These are phyloP conservation scores for Spondyliosoma cantharus DNA, from an alignment of 2,797 vertebrate species.

Conservation along the genomic window DNA sequence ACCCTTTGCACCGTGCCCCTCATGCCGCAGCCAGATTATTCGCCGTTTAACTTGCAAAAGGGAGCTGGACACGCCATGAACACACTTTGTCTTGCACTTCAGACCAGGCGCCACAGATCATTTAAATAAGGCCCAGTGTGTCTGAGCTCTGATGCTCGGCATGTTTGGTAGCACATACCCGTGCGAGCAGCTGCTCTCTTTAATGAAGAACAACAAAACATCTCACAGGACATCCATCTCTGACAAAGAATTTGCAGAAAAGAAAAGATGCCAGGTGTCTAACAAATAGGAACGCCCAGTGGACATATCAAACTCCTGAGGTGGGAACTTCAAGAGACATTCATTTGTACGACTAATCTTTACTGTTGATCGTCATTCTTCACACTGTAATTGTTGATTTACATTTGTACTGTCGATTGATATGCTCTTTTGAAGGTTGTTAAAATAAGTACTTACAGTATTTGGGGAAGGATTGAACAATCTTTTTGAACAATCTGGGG, in stretches of 20 bases:
- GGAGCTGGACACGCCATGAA: too few species aligned
- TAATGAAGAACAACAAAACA: slow-evolving; percentile 3
- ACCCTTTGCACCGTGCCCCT: too few species aligned
- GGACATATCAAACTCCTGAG: neutral
- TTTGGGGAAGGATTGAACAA: too few species aligned
- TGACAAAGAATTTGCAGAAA: neutral
- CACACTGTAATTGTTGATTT: neutral
- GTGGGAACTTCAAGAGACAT: neutral
- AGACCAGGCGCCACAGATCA: too few species aligned
- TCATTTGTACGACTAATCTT: neutral
- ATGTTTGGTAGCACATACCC: neutral
- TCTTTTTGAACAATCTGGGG: too few species aligned
- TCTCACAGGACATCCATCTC: neutral
- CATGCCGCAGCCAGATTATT: too few species aligned
- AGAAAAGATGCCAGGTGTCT: neutral
- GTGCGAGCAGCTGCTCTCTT: neutral
- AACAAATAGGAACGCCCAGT: neutral
- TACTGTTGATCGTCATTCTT: neutral
- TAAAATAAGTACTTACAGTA: too few species aligned
- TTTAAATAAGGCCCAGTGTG: too few species aligned
- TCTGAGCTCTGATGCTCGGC: neutral
- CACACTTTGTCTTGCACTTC: too few species aligned
- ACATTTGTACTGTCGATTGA: neutral
- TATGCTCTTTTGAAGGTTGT: neutral
- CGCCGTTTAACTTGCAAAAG: too few species aligned